Conservation (phyloP, 2,113 vertebrate species). For the Ursus arctos region DNA sequence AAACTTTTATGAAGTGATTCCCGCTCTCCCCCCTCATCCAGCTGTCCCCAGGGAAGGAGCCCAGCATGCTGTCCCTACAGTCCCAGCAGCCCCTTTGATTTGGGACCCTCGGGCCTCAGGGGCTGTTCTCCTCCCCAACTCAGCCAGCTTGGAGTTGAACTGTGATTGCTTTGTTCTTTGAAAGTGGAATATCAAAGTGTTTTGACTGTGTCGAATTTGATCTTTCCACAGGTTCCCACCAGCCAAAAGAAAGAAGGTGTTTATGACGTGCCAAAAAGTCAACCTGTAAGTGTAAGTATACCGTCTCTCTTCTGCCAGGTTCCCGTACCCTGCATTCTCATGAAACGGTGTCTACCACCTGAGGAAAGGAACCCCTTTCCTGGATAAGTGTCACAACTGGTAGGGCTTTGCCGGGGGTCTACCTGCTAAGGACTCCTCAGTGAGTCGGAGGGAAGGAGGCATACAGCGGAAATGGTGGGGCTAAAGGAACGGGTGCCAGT, state of each 20-base stretch:
- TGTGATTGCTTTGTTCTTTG: neutral
- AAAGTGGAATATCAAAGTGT: neutral
- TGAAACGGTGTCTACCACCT: neutral
- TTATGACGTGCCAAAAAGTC: constrained; percentile 99
- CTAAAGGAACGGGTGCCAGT: neutral
- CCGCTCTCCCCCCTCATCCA: neutral
- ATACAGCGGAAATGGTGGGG: neutral
- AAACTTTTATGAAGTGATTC: neutral
- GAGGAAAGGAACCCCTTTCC: neutral
- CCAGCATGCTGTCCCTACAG: neutral
- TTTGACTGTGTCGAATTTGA: constrained; percentile 35
- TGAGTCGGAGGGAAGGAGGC: neutral
- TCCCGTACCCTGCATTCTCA: accelerated
- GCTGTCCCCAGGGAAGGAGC: neutral
- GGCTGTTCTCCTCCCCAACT: neutral
- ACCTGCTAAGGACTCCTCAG: neutral
- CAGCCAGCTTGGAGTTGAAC: neutral
- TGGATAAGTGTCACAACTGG: neutral
- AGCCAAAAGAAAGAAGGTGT: constrained; percentile 99
- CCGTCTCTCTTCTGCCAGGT: neutral
- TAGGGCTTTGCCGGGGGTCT: neutral
- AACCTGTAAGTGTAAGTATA: constrained; percentile 97
- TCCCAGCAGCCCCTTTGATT: neutral
- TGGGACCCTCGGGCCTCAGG: neutral
- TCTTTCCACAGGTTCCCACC: constrained; percentile 95